Evolutionary conservation across 2,888 invertebrate species (phyloP).

Genomic region (Drosophila rellima): DNA sequence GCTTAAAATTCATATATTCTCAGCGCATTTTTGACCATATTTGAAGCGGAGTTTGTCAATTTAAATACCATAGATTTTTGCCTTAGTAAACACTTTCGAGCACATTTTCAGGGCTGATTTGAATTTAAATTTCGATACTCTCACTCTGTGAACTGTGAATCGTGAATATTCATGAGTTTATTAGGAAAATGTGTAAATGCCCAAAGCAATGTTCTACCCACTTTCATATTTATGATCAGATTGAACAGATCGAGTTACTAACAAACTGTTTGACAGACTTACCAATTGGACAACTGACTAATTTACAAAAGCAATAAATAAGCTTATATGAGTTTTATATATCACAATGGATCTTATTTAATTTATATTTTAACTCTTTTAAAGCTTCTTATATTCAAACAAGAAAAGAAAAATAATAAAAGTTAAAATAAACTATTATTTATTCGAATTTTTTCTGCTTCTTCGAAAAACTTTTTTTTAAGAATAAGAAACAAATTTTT

Average conservation of each 20-base stretch:
- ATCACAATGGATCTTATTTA: background rate
- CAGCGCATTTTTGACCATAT: background rate
- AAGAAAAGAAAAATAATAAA: too few relatives aligned
- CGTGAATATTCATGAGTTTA: constrained; percentile 7
- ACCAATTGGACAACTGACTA: background rate
- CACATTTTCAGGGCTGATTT: constrained; percentile 7
- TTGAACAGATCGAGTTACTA: constrained; percentile 1
- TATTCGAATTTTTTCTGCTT: too few relatives aligned
- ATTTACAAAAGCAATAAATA: background rate
- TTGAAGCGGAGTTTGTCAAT: background rate
- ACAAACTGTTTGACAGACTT: background rate
- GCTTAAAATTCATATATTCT: background rate
- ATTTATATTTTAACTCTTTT: background rate
- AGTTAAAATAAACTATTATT: too few relatives aligned
- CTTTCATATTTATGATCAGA: constrained; percentile 3
- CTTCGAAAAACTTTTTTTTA: too few relatives aligned
- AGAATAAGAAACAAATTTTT: too few relatives aligned
- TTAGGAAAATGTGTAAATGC: constrained; percentile 6
- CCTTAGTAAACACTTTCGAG: background rate
- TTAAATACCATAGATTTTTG: constrained; percentile 1
- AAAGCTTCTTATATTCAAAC: too few relatives aligned
- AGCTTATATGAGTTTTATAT: background rate
- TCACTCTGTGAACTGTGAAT: background rate
- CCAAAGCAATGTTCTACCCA: background rate
- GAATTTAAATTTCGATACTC: constrained; percentile 5